Percentiles rank a stretch among this genome's conserved stretches.
These are phyloP conservation scores for Xyliphius kryptos DNA, from an alignment of 2,113 vertebrate species.

Conservation along the genomic window DNA sequence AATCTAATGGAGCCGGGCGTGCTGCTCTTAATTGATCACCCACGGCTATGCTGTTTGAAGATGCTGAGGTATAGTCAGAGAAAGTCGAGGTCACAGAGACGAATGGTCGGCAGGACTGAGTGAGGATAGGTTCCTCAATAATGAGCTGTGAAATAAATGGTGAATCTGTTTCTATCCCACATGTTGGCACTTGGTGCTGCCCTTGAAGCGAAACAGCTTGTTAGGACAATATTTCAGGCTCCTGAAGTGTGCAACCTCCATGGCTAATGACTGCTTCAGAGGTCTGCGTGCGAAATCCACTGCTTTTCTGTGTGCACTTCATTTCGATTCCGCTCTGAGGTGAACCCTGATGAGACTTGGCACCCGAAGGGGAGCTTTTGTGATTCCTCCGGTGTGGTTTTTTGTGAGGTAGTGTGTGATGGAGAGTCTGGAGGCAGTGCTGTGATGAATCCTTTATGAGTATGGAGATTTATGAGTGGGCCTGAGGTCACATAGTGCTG, in stretches of 20 bases:
- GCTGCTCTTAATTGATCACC: background rate
- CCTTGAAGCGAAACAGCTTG: constrained; percentile 5
- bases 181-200: background rate
- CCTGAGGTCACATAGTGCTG: constrained; percentile 19
- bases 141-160: background rate
- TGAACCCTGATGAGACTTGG: constrained; percentile 13
- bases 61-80: background rate
- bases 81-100: background rate
- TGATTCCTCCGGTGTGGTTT: background rate
- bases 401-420: background rate
- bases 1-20: background rate
- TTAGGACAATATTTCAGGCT: constrained; percentile 13
- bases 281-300: constrained; percentile 5
- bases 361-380: background rate
- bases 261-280: background rate
- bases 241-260: constrained; percentile 7
- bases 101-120: background rate
- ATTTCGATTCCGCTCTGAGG: constrained; percentile 13
- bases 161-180: background rate
- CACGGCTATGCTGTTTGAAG: background rate
- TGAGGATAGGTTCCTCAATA: background rate
- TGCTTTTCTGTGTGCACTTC: constrained; percentile 7
- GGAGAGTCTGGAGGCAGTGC: constrained; percentile 18
- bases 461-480: constrained; percentile 31
- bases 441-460: constrained; percentile 41